Conservation (phyloP, 2,113 vertebrate genomes). For the Anguilla rostrata region DNA sequence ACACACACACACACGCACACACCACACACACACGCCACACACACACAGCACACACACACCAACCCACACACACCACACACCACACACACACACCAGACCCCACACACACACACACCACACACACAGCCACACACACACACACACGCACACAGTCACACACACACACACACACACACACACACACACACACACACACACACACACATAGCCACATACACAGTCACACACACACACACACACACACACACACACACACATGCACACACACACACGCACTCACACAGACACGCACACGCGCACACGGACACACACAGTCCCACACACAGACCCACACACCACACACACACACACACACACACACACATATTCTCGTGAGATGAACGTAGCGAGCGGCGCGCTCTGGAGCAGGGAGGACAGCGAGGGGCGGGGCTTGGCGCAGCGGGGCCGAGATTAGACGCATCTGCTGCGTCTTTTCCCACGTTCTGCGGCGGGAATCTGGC, state of each 20-base stretch:
- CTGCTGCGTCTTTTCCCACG: conserved; percentile 17
- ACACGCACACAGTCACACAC: too few species aligned
- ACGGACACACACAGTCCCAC: neutral
- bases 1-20: neutral
- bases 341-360: conserved; percentile 17
- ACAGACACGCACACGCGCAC: neutral
- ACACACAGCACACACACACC: too few species aligned
- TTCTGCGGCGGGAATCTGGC: conserved; percentile 17
- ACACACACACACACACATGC: too few species aligned
- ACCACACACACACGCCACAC: neutral
- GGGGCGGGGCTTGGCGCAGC: neutral
- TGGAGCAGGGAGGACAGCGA: neutral
- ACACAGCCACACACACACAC: too few species aligned
- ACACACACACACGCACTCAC: too few species aligned
- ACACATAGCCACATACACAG: too few species aligned
- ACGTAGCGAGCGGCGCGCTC: neutral
- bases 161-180: too few species aligned
- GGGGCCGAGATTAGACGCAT: neutral
- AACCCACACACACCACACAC: too few species aligned
- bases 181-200: too few species aligned
- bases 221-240: too few species aligned
- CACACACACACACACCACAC: neutral
- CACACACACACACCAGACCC: neutral
- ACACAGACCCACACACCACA: neutral
- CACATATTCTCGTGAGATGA: neutral